Conservation (phyloP, 2,888 invertebrate genomes). For the Meiosimyza platycephala region DNA sequence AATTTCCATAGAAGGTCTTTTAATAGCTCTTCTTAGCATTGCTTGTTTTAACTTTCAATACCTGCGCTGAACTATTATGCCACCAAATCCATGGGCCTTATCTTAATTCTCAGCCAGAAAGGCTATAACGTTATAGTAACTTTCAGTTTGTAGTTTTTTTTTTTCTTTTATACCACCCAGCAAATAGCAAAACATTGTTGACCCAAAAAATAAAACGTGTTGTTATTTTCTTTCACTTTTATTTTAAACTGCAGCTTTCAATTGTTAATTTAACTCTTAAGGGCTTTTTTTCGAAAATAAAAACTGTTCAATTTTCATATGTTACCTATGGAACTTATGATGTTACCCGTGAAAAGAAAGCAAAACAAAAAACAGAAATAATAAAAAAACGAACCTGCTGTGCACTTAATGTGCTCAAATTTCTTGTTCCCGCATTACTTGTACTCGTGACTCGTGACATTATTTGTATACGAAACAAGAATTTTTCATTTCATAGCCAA, state of each 20-base stretch:
- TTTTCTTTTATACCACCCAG: neutral
- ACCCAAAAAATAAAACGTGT: constrained; percentile 4
- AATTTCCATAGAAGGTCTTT: too few relatives aligned
- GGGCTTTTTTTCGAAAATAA: too few relatives aligned
- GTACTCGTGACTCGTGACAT: constrained; percentile 55
- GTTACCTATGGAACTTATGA: constrained; percentile 5
- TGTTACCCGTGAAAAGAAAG: neutral
- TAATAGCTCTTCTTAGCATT: too few relatives aligned
- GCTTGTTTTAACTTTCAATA: too few relatives aligned
- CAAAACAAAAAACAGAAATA: neutral
- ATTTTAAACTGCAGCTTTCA: constrained; percentile 3
- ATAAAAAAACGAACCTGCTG: neutral
- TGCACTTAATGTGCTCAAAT: too few relatives aligned
- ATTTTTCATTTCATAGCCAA: constrained; percentile 11
- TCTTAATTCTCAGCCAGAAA: too few relatives aligned
- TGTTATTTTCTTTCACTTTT: constrained; percentile 8
- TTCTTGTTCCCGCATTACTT: too few relatives aligned
- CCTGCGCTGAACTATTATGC: too few relatives aligned
- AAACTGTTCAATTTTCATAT: neutral
- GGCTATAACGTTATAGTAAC: too few relatives aligned
- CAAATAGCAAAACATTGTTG: neutral
- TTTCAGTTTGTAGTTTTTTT: neutral
- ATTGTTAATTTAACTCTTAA: constrained; percentile 1
- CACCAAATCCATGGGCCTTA: too few relatives aligned
- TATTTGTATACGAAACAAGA: constrained; percentile 47